Conservation (phyloP, 2,797 vertebrate species). For the Schizopygopsis pylzovi region DNA sequence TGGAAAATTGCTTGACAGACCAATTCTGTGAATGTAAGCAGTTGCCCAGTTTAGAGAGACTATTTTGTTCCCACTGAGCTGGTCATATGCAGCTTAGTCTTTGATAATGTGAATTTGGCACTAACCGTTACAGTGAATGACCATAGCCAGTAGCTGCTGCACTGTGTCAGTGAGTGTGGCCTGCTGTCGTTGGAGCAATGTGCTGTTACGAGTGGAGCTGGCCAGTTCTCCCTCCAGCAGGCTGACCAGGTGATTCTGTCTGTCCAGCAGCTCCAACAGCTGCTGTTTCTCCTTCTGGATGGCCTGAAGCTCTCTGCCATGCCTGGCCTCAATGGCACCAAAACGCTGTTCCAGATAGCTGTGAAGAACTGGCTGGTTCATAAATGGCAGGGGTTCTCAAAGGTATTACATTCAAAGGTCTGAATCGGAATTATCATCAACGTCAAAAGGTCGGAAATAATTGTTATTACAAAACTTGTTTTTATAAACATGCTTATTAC, state of each 20-base stretch:
- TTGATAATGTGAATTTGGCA: slow-evolving; percentile 49
- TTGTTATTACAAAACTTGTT: no score
- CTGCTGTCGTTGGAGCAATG: slow-evolving; percentile 80
- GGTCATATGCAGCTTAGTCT: slow-evolving; percentile 35
- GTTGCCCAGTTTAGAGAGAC: neutral
- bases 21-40: neutral
- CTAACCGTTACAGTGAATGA: slow-evolving; percentile 81
- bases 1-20: neutral
- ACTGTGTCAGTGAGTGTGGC: slow-evolving; percentile 76
- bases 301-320: slow-evolving; percentile 75
- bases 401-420: no score
- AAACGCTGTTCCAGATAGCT: slow-evolving; percentile 84
- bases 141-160: slow-evolving; percentile 77
- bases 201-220: slow-evolving; percentile 79
- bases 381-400: no score
- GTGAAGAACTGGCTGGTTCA: neutral
- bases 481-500: no score
- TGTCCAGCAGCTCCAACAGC: slow-evolving; percentile 79
- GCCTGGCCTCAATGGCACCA: slow-evolving; percentile 76
- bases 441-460: no score
- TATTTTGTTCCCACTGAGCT: slow-evolving; percentile 1
- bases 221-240: slow-evolving; percentile 80
- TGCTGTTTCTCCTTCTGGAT: slow-evolving; percentile 79
- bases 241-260: slow-evolving; percentile 75
- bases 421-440: no score